phyloP scores from a whole-genome alignment of 2,797 vertebrate species.

The Lates japonicus region DNA sequence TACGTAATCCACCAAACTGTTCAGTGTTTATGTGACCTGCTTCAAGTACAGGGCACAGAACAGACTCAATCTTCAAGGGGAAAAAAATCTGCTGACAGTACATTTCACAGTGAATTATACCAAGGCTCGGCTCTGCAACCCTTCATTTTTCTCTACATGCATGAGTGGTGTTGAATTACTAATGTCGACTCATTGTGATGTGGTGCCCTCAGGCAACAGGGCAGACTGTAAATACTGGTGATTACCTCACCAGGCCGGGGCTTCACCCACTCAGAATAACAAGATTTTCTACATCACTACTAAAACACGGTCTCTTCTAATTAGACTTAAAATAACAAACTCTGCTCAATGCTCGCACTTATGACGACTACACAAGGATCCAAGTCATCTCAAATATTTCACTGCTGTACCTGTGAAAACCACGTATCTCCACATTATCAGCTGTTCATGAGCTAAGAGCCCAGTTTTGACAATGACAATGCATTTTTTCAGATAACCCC shows the following conservation, averaged over 20 bases:
- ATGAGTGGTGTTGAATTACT: conserved; percentile 55
- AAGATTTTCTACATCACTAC: conserved; percentile 24
- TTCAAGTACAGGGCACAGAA: conserved; percentile 15
- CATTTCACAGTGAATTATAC: conserved; percentile 51
- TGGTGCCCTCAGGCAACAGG: conserved; percentile 31
- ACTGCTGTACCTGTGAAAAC: neutral
- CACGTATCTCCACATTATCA: neutral
- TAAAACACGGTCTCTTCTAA: neutral
- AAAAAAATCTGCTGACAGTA: conserved; percentile 14
- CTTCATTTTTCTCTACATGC: conserved; percentile 52
- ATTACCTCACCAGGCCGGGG: conserved; percentile 24
- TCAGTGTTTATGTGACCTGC: conserved; percentile 25
- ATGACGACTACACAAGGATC: neutral
- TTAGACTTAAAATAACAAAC: neutral
- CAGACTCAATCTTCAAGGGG: conserved; percentile 18
- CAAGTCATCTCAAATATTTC: neutral
- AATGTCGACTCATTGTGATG: conserved; percentile 49
- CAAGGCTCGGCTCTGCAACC: conserved; percentile 5
- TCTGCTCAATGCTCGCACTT: neutral
- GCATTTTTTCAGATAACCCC: neutral
- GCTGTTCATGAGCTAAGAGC: neutral
- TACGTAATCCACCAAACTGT: conserved; percentile 32
- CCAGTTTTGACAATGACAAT: neutral
- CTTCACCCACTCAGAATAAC: neutral
- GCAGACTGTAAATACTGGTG: conserved; percentile 39